Percentiles rank a stretch among this genome's conserved stretches.
phyloP scores from a whole-genome alignment of 2,797 vertebrate genomes.

The Schizopygopsis malacanthus region DNA sequence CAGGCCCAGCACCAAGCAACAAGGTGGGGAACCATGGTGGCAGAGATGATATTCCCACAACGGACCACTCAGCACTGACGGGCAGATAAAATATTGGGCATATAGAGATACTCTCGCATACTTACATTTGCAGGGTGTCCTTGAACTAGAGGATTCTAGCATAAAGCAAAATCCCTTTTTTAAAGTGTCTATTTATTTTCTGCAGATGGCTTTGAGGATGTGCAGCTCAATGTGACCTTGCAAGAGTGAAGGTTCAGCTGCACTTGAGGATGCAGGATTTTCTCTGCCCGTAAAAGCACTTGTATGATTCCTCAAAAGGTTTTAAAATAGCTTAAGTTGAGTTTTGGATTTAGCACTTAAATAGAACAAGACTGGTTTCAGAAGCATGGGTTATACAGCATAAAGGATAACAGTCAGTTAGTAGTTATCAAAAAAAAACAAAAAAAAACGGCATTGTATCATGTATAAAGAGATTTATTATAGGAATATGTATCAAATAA shows the following conservation, averaged over 20 bases:
- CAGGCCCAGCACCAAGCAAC: slow-evolving; percentile 53
- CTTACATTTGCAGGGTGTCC: slow-evolving; percentile 20
- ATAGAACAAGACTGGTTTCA: not conserved
- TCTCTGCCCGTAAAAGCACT: not conserved
- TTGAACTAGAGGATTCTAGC: not conserved
- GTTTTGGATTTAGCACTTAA: slow-evolving; percentile 4
- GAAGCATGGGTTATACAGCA: not conserved
- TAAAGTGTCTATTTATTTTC: not conserved
- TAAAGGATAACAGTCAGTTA: not conserved
- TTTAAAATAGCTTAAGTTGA: slow-evolving; percentile 16
- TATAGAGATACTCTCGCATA: slow-evolving; percentile 1
- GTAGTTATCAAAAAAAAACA: not conserved
- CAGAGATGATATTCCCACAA: slow-evolving; percentile 48
- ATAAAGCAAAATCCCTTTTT: not conserved
- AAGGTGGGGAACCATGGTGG: slow-evolving; percentile 42
- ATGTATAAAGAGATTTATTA: not conserved
- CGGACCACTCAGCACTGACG: slow-evolving; percentile 25
- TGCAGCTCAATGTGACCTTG: slow-evolving; percentile 6
- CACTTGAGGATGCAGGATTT: slow-evolving; percentile 6
- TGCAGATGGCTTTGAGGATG: slow-evolving; percentile 2
- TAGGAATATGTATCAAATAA: not conserved
- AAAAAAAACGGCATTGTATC: not conserved
- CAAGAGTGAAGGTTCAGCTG: not conserved
- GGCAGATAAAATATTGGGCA: slow-evolving; percentile 6
- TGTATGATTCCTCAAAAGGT: not conserved